These are phyloP conservation scores for Formica aserva DNA, from an alignment of 2,888 invertebrate species.

Conservation along the genomic window DNA sequence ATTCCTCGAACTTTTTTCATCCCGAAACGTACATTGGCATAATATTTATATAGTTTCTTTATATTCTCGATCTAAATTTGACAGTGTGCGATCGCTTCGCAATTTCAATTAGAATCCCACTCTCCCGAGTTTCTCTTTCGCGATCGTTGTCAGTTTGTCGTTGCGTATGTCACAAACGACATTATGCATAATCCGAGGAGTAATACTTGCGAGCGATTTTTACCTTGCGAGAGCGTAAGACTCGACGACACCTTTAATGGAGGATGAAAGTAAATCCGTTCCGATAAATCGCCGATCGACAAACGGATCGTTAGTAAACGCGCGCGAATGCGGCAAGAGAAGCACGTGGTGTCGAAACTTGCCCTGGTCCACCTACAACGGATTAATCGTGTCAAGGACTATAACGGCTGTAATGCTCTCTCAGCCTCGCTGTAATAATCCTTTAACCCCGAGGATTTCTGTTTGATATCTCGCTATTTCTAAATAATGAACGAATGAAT, in stretches of 20 bases:
- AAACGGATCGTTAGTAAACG: slow-evolving; percentile 59
- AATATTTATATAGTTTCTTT: slow-evolving; percentile 22
- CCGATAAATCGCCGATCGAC: slow-evolving; percentile 35
- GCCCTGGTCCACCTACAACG: slow-evolving; percentile 77
- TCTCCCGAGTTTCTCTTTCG: slow-evolving; percentile 40
- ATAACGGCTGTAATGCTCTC: slow-evolving; percentile 67
- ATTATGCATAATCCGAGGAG: slow-evolving; percentile 42
- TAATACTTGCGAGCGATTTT: slow-evolving; percentile 41
- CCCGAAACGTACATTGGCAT: neutral
- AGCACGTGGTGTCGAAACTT: slow-evolving; percentile 74
- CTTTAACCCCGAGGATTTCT: slow-evolving; percentile 71
- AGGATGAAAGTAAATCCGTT: slow-evolving; percentile 17
- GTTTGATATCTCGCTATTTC: slow-evolving; percentile 45
- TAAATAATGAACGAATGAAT: neutral
- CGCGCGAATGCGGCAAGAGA: slow-evolving; percentile 58
- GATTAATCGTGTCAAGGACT: slow-evolving; percentile 80
- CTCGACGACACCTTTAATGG: slow-evolving; percentile 36
- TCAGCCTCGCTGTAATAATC: slow-evolving; percentile 67
- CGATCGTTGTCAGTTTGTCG: slow-evolving; percentile 33
- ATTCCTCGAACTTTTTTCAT: neutral
- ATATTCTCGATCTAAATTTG: slow-evolving; percentile 20
- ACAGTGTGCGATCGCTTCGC: neutral
- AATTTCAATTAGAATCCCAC: slow-evolving; percentile 43
- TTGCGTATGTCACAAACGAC: slow-evolving; percentile 23
- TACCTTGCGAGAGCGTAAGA: slow-evolving; percentile 22